Evolutionary conservation across 1,140 invertebrate genomes (phyloP), one percentile per base, ranked within the genome.

Genomic region (Drosophila bifasciata): DNA sequence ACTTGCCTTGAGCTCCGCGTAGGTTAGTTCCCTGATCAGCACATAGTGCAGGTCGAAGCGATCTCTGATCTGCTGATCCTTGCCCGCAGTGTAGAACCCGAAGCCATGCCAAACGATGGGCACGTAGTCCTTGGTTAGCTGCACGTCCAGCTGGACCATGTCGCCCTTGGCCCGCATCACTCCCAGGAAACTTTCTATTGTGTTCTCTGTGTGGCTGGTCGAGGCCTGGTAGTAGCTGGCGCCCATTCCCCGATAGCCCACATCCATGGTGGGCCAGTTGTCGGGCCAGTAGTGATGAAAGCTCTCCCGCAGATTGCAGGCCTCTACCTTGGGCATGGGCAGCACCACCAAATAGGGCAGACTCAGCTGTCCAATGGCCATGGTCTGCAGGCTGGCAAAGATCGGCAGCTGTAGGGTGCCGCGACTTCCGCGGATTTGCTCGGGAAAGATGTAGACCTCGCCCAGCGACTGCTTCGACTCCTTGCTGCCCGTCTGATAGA

Each of bases 41-140:
- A 98, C 94, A 89, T 96, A 95, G 60, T 97, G 92, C 92, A 96
- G 95, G 90, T 97, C 96, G 88, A 94, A 94, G 45, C 95, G 93
- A 89, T 95, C 94, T 68, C 94, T 94, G 86, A 96, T 95, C 81
- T 94, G 94, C 90, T 96, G 96, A 91, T 55, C 32, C 16, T 39
- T 49, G 8, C 25, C 59, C 0, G 76, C 66, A 4, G 89, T 91
- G n/a, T 95, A 96, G 39, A 98, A 97, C 90, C 97, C 94, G 92
- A 97, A 99, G 92, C 99, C 97, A 90, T 99, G 98, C 93, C 98
- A 99, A 48, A 99, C 95, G 21, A 99, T 95, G 16, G 98, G 98
- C 66, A 98, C 94, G 74, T 96, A 93, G 91, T 99, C 98, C 93
- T 97, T 98, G 60, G 97, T 97, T 21, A 99, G 92, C 90, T 98